Conservation (phyloP, 1,140 invertebrate species). For the Drosophila hydei region DNA sequence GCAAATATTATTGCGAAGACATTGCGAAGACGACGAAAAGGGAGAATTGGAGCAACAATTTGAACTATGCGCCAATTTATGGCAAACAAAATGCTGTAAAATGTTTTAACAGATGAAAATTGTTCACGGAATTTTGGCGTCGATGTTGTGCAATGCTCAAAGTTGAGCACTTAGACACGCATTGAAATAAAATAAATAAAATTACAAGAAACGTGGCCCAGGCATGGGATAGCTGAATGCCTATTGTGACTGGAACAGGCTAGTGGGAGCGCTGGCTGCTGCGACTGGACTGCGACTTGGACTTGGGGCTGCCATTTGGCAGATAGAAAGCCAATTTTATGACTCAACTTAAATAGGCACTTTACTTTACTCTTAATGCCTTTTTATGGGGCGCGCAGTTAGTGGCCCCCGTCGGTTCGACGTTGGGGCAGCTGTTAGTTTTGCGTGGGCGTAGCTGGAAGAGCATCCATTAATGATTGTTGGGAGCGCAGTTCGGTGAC, state of each 20-base stretch:
- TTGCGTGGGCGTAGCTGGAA: background rate
- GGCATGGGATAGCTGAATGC: background rate
- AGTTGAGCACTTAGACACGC: constrained; percentile 74
- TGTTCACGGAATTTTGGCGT: constrained; percentile 7
- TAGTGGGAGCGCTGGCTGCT: too few species aligned
- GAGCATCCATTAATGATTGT: constrained; percentile 48
- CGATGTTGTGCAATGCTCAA: constrained; percentile 55
- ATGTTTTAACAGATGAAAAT: background rate
- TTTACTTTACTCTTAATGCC: constrained; percentile 80
- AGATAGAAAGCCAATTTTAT: constrained; percentile 83
- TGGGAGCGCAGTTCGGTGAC: constrained; percentile 58
- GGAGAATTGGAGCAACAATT: constrained; percentile 1
- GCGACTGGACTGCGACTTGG: background rate
- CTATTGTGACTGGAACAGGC: too few species aligned
- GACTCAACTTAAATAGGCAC: constrained; percentile 83
- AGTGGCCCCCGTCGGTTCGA: constrained; percentile 31
- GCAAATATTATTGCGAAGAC: constrained; percentile 17
- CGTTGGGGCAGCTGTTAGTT: constrained; percentile 27
- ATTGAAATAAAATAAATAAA: constrained; percentile 82
- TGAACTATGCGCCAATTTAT: constrained; percentile 35
- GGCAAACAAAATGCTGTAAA: background rate
- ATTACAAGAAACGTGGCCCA: constrained; percentile 50
- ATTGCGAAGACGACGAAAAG: background rate
- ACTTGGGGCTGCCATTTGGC: constrained; percentile 33
- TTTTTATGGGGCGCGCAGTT: constrained; percentile 62